These are phyloP conservation scores for Nothura maculosa DNA, from an alignment of 2,797 vertebrate genomes.

Conservation along the genomic window DNA sequence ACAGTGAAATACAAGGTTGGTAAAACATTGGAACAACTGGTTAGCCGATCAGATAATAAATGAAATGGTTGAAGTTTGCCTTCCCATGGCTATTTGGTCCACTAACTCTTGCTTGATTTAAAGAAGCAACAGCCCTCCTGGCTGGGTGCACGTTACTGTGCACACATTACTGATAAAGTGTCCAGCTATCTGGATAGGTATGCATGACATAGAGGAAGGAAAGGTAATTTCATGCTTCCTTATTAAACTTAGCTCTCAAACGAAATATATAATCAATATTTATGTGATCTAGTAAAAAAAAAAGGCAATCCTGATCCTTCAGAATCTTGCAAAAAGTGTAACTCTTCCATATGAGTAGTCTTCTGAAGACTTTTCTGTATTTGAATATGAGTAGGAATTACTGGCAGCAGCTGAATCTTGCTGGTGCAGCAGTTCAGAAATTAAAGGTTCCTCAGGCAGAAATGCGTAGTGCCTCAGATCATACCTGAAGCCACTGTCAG, in stretches of 20 bases:
- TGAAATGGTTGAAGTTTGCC: neutral
- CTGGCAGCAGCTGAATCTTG: neutral
- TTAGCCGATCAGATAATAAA: neutral
- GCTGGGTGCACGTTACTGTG: neutral
- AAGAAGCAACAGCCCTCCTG: neutral
- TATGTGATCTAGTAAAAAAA: neutral
- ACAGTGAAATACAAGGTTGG: neutral
- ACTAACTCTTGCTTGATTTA: neutral
- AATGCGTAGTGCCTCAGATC: neutral
- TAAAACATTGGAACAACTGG: neutral
- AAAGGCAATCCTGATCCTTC: neutral
- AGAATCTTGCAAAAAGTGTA: neutral
- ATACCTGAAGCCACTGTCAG: neutral
- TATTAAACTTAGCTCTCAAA: neutral
- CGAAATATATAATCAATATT: neutral
- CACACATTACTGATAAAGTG: neutral
- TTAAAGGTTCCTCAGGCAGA: neutral
- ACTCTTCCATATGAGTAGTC: neutral
- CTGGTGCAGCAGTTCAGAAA: neutral
- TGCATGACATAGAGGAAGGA: neutral
- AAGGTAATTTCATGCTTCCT: neutral
- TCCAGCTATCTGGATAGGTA: neutral
- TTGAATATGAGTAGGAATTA: fast-evolving
- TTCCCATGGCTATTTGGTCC: neutral
- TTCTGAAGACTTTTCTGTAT: neutral